These are phyloP conservation scores for Yponomeuta plumbellus DNA, from an alignment of 2,888 invertebrate genomes.

Conservation along the genomic window DNA sequence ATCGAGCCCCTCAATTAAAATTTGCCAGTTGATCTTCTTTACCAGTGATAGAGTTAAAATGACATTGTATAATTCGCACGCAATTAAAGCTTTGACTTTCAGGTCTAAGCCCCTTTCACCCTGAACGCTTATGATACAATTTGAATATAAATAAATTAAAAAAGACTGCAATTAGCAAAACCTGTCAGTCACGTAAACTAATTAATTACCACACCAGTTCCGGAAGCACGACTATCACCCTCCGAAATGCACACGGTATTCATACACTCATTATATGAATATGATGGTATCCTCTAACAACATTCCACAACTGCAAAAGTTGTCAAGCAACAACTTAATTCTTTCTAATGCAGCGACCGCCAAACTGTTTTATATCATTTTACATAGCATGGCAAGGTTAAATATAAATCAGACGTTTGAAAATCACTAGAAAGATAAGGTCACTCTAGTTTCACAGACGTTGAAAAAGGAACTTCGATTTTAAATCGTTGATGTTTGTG, in stretches of 20 bases:
- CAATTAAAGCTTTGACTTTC: neutral
- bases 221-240: neutral
- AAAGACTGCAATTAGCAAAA: neutral
- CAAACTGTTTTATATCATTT: neutral
- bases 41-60: too few species aligned
- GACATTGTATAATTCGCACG: too few species aligned
- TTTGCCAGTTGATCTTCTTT: too few species aligned
- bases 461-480: too few species aligned
- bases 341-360: neutral
- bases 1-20: too few species aligned
- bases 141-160: neutral
- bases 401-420: neutral
- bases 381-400: neutral
- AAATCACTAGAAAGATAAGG: too few species aligned
- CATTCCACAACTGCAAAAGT: neutral
- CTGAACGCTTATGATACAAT: neutral
- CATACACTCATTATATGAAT: too few species aligned
- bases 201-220: neutral
- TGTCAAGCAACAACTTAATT: neutral
- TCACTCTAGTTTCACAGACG: too few species aligned
- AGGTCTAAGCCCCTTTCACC: neutral
- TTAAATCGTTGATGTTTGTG: too few species aligned
- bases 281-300: neutral
- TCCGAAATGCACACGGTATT: neutral
- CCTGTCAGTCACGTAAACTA: conserved; percentile 1